phyloP scores from a whole-genome alignment of 2,888 invertebrate species.

The Allolobophora icterica region DNA sequence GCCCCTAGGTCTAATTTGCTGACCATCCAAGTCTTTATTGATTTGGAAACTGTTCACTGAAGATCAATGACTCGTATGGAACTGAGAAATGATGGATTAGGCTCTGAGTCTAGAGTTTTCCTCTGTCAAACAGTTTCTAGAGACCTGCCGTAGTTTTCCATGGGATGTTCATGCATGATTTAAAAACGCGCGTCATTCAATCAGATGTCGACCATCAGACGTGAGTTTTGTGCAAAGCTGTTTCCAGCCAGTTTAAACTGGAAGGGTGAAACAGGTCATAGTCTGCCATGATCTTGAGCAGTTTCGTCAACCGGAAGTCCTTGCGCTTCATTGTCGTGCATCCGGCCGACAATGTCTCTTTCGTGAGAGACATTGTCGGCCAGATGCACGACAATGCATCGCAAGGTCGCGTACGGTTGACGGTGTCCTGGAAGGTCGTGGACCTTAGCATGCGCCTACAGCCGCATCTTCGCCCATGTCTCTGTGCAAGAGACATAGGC shows the following conservation, averaged over 20 bases:
- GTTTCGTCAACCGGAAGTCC: not conserved
- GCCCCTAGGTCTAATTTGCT: not conserved
- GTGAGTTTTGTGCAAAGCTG: not conserved
- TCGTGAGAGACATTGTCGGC: constrained; percentile 5
- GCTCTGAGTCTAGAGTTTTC: not conserved
- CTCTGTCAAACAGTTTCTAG: not conserved
- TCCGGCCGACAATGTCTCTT: not conserved
- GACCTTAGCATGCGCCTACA: not conserved
- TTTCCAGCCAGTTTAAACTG: not conserved
- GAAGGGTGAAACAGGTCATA: not conserved
- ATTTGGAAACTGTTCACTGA: not conserved
- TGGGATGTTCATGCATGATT: too few relatives aligned
- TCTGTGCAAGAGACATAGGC: not conserved
- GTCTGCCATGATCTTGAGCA: not conserved
- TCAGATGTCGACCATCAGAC: not conserved
- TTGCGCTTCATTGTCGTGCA: not conserved
- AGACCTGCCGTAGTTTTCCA: not conserved
- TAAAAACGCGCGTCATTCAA: not conserved
- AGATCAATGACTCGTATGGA: not conserved
- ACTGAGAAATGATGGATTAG: not conserved
- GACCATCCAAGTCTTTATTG: not conserved
- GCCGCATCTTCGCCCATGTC: not conserved
- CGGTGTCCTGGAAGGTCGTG: too few relatives aligned
- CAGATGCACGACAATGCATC: not conserved
- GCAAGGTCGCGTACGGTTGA: too few relatives aligned